Evolutionary conservation across 1,140 invertebrate species (phyloP).

Genomic region (Ips nitidus): DNA sequence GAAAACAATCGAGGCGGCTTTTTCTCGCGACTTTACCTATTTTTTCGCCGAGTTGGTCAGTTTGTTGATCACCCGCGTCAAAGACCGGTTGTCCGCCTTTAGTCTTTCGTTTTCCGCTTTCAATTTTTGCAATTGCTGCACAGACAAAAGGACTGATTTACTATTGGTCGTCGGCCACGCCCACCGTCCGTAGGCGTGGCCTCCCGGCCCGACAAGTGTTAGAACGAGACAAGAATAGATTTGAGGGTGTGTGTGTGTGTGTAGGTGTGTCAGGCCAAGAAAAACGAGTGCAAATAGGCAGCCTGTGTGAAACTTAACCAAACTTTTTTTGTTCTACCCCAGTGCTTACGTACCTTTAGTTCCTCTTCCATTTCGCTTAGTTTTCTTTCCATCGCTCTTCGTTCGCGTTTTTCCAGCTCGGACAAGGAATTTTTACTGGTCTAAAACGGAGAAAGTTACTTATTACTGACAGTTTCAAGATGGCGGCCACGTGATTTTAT

Average conservation of each 20-base stretch:
- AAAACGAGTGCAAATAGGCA: background rate
- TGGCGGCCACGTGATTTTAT: too few relatives aligned
- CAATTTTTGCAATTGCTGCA: constrained; percentile 97
- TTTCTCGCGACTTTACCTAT: constrained; percentile 62
- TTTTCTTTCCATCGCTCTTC: constrained; percentile 91
- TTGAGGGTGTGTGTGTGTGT: background rate
- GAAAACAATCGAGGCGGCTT: constrained; percentile 17
- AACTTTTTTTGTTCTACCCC: too few relatives aligned
- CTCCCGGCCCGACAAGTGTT: background rate
- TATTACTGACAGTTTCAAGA: background rate
- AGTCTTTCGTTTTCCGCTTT: constrained; percentile 96
- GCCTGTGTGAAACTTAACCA: background rate
- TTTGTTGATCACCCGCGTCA: constrained; percentile 94
- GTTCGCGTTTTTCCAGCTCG: constrained; percentile 87
- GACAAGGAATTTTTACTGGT: constrained; percentile 72
- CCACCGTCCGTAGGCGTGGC: too few relatives aligned
- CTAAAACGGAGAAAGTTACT: constrained; percentile 55
- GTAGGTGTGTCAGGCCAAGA: too few relatives aligned
- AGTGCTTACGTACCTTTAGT: constrained; percentile 76
- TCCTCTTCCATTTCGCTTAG: constrained; percentile 97
- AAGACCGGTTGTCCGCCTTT: constrained; percentile 92
- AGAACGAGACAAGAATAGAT: background rate
- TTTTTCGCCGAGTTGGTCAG: constrained; percentile 83
- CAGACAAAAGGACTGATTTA: constrained; percentile 43
- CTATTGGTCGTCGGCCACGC: background rate